Evolutionary conservation across 2,797 vertebrate genomes (phyloP).

Genomic region (Falco columbarius): DNA sequence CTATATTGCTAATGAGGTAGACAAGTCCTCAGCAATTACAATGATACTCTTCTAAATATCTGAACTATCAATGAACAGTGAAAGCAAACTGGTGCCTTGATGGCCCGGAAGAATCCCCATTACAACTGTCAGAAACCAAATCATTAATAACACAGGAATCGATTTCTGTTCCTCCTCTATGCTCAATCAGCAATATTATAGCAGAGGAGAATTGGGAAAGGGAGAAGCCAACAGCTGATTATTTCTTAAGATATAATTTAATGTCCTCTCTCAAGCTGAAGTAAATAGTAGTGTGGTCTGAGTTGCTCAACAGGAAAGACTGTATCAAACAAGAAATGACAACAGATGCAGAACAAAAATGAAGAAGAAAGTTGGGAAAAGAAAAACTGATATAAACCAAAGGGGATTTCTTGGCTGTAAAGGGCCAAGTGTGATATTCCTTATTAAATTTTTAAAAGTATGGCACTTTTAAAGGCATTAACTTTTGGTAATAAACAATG

Average conservation of each 20-base stretch:
- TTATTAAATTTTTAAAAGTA: background rate
- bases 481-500: background rate
- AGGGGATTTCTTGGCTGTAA: background rate
- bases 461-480: background rate
- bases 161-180: conserved; percentile 29
- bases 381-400: background rate
- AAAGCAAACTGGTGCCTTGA: conserved; percentile 44
- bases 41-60: background rate
- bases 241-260: background rate
- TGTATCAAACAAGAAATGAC: background rate
- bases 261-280: background rate
- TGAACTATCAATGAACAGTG: conserved; percentile 3
- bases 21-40: conserved; percentile 1
- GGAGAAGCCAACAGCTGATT: background rate
- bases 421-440: background rate
- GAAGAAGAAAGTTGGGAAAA: background rate
- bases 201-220: background rate
- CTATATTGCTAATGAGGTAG: background rate
- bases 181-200: background rate
- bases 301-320: background rate
- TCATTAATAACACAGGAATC: conserved; percentile 42
- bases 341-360: background rate
- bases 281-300: background rate
- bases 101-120: background rate
- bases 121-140: conserved; percentile 21